phyloP scores from a whole-genome alignment of 2,113 vertebrate genomes.

The Mustelus asterias region DNA sequence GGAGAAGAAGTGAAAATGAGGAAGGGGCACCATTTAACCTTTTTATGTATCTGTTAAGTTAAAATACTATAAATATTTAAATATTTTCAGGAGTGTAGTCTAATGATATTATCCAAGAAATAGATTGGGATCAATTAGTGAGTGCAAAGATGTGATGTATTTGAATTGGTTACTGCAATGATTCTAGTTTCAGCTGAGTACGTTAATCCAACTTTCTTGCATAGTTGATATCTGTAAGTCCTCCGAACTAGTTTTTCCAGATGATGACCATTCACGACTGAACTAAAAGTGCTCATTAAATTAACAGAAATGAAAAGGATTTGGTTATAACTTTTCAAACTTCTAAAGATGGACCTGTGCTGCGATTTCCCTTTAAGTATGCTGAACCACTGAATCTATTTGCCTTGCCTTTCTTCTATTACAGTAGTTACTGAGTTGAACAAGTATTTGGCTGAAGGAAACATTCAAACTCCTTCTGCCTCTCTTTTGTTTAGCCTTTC shows the following conservation, averaged over 20 bases:
- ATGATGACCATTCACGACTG: neutral
- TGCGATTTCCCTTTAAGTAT: neutral
- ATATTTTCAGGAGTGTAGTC: neutral
- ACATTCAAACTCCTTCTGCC: slow-evolving; percentile 19
- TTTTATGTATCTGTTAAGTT: neutral
- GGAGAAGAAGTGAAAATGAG: neutral
- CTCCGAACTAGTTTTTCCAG: neutral
- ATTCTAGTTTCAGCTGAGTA: neutral
- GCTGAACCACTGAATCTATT: slow-evolving; percentile 9
- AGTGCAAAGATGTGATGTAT: neutral
- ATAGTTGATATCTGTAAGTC: neutral
- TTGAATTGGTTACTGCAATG: neutral
- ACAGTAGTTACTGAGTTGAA: slow-evolving; percentile 24
- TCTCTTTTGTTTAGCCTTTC: neutral
- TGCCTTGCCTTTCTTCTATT: slow-evolving; percentile 14
- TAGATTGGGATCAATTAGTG: neutral
- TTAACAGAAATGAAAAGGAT: neutral
- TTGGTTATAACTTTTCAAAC: neutral
- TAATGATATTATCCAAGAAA: neutral
- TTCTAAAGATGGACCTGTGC: neutral
- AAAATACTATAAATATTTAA: neutral
- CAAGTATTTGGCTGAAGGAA: slow-evolving; percentile 34
- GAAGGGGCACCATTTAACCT: neutral
- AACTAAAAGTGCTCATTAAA: neutral
- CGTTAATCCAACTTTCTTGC: neutral